Base-by-base conservation (phyloP, 2,888 invertebrate genomes). In the Monopis laevigella region DNA sequence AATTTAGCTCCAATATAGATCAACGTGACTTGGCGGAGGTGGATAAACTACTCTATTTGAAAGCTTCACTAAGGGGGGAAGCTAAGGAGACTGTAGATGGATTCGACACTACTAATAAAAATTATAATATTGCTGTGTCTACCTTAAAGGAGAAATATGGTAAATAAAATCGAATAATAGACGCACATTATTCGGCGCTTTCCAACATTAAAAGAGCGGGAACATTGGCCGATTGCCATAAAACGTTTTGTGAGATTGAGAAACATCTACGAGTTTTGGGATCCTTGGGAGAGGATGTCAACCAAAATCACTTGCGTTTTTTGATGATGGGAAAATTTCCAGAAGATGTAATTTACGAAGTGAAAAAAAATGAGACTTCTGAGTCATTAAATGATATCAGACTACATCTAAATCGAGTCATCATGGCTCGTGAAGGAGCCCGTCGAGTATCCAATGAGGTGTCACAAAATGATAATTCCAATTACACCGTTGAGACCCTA, bases 301-400 rank as follows among this genome's bases (percentile, higher is more conserved):
- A 42, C 6, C 17, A 11, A 16, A 42, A 21, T 11, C 35, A 42
- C 17, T 14, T 42, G 4, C 41, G 41, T 13, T 19, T 27, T 3
- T 7, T n/a, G 2, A 16, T 42, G 3, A 17, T 16, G 12, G n/a
- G 8, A n/a, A 42, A 42, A 14, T 42, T 42, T 36, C 41, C 41
- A 17, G 41, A 42, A 28, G 10, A 2, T 14, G 14, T 42, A 2
- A 5, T 42, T 10, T 42, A 42, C 24, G 16, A 42, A 28, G 19
- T 42, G 4, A 26, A 19, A 3, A 7, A 24, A 2, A 5, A 13
- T 18, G 10, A n/a, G 6, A 11, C 5, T 7, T 27, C n/a, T n/a
- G n/a, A n/a, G n/a, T n/a, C n/a, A n/a, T n/a, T n/a, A n/a, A n/a
- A n/a, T n/a, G n/a, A n/a, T n/a, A n/a, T n/a, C n/a, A n/a, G n/a